phyloP scores from a whole-genome alignment of 2,888 invertebrate species.

The Anaspis maculata region DNA sequence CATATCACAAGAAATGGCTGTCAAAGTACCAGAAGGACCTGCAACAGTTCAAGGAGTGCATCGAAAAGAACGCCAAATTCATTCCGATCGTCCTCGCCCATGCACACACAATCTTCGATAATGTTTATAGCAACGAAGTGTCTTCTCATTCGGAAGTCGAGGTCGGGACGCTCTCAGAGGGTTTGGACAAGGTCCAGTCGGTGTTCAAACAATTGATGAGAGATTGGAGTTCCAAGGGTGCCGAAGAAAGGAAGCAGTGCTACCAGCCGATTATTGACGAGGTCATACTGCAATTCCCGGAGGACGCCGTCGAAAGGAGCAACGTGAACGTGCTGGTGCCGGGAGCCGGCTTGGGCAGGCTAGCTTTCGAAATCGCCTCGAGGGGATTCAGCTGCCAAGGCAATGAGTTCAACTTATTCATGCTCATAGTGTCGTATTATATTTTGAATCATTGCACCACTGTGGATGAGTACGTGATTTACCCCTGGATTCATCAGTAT shows the following conservation, averaged over 20 bases:
- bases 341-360: slow-evolving; percentile 90
- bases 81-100: slow-evolving; percentile 67
- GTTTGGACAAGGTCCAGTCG: slow-evolving; percentile 80
- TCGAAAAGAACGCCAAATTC: slow-evolving; percentile 62
- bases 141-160: slow-evolving; percentile 25
- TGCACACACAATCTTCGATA: slow-evolving; percentile 79
- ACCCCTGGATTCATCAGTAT: slow-evolving; percentile 94
- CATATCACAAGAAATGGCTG: slow-evolving; percentile 67
- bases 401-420: slow-evolving; percentile 96
- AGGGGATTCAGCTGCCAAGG: slow-evolving; percentile 90
- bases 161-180: slow-evolving; percentile 35
- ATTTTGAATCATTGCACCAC: slow-evolving; percentile 76
- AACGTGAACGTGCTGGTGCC: slow-evolving; percentile 79
- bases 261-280: slow-evolving; percentile 86
- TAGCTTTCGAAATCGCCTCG: slow-evolving; percentile 89
- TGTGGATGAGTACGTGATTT: slow-evolving; percentile 70
- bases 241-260: slow-evolving; percentile 73
- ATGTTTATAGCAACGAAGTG: slow-evolving; percentile 44
- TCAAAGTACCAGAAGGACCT: slow-evolving; percentile 69
- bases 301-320: slow-evolving; percentile 47
- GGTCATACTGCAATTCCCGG: slow-evolving; percentile 64
- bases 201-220: slow-evolving; percentile 93
- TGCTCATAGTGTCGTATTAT: slow-evolving; percentile 95
- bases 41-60: slow-evolving; percentile 63
- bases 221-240: slow-evolving; percentile 89